These are phyloP conservation scores for Melanotaenia duboulayi DNA, from an alignment of 2,113 vertebrate genomes.

Conservation along the genomic window DNA sequence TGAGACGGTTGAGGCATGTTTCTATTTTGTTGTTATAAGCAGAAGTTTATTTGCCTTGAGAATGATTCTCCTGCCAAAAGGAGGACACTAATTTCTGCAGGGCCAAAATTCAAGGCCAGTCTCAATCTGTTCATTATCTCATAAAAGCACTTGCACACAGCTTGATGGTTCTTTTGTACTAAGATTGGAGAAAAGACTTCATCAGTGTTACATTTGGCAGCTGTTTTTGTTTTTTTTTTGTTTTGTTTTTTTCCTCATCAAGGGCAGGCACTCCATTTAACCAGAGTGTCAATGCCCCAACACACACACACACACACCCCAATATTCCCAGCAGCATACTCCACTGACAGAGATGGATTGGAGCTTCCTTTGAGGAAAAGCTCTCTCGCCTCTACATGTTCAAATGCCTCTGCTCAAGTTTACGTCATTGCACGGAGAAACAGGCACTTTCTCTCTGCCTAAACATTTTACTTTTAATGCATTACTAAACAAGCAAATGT, in stretches of 20 bases:
- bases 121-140: slow-evolving; percentile 43
- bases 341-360: slow-evolving; percentile 77
- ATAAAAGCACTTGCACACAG: slow-evolving; percentile 37
- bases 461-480: slow-evolving; percentile 2
- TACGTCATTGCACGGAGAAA: slow-evolving; percentile 12
- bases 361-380: slow-evolving; percentile 48
- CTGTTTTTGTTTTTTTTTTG: too few relatives aligned
- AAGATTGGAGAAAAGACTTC: slow-evolving; percentile 16
- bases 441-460: neutral
- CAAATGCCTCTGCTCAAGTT: slow-evolving; percentile 28
- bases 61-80: slow-evolving; percentile 37
- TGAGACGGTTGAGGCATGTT: neutral
- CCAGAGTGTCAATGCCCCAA: slow-evolving; percentile 52
- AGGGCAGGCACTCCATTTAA: slow-evolving; percentile 36
- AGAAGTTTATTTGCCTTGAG: neutral
- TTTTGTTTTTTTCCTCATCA: slow-evolving; percentile 48
- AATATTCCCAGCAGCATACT: slow-evolving; percentile 71
- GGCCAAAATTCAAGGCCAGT: slow-evolving; percentile 29
- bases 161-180: slow-evolving; percentile 1
- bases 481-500: neutral
- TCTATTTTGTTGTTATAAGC: slow-evolving; percentile 3
- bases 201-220: slow-evolving; percentile 54
- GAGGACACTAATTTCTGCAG: slow-evolving; percentile 33
- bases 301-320: neutral
- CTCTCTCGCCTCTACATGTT: slow-evolving; percentile 68